A percentile compares a stretch with the other conserved stretches of the same genome.
Conservation (phyloP, 2,113 vertebrate species). For the Lophius piscatorius region DNA sequence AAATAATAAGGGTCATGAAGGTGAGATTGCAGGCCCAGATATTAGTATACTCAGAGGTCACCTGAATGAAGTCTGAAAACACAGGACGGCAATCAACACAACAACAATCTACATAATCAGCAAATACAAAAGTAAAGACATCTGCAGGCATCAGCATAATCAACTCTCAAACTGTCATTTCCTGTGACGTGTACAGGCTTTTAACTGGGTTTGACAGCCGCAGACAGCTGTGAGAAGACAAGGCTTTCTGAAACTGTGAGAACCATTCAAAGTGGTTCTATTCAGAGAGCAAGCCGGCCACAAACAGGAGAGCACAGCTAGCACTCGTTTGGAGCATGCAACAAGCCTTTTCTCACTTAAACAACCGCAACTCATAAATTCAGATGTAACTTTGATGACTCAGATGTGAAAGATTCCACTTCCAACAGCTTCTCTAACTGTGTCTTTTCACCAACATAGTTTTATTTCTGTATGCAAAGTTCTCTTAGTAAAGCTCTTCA, state of each 20-base stretch:
- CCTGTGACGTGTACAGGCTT: conserved; percentile 50
- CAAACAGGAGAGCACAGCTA: background rate
- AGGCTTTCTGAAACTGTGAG: conserved; percentile 47
- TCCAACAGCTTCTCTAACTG: too few relatives aligned
- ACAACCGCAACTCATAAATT: too few relatives aligned
- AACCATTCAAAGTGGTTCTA: conserved; percentile 62
- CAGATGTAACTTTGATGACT: too few relatives aligned
- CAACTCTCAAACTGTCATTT: conserved; percentile 46
- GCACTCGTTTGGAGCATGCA: background rate
- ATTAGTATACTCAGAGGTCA: background rate
- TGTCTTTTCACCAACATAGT: too few relatives aligned
- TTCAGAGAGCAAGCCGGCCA: conserved; percentile 20
- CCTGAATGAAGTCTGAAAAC: background rate
- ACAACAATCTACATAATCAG: background rate
- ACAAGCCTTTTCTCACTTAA: too few relatives aligned
- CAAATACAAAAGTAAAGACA: conserved; percentile 3
- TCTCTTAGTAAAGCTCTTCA: too few relatives aligned
- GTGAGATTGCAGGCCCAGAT: background rate
- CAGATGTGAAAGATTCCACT: too few relatives aligned
- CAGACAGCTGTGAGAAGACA: conserved; percentile 48
- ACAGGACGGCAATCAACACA: background rate
- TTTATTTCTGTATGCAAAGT: too few relatives aligned
- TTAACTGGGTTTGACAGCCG: conserved; percentile 63
- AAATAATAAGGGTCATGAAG: background rate
- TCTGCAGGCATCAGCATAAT: background rate